A percentile compares a stretch with the other conserved stretches of the same genome.
These are phyloP conservation scores for Cerastis rubricosa DNA, from an alignment of 2,888 invertebrate species.

Conservation along the genomic window DNA sequence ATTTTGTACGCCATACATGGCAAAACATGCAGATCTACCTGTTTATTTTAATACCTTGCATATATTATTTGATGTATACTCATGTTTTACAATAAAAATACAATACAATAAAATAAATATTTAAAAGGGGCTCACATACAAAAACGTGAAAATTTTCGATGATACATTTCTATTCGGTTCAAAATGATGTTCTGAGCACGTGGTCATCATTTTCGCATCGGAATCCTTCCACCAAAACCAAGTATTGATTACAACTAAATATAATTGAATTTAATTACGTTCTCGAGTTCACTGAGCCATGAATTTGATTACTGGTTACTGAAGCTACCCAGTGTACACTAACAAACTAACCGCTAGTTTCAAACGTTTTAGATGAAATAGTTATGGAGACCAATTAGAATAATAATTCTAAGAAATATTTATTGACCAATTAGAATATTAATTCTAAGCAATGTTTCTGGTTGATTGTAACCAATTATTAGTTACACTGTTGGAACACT, in stretches of 20 bases:
- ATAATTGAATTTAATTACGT: constrained; percentile 21
- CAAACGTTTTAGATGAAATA: constrained; percentile 7
- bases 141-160: too few relatives aligned
- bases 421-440: constrained; percentile 4
- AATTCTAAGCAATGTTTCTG: neutral
- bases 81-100: too few relatives aligned
- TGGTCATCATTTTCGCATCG: too few relatives aligned
- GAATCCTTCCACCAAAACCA: neutral
- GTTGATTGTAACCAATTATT: neutral
- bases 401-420: neutral
- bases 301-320: constrained; percentile 14
- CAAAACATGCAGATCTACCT: too few relatives aligned
- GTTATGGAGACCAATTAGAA: constrained; percentile 1
- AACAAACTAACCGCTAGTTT: neutral
- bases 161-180: too few relatives aligned
- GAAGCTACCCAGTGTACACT: constrained; percentile 1
- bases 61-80: too few relatives aligned
- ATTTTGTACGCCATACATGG: too few relatives aligned
- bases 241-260: constrained; percentile 17
- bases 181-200: too few relatives aligned
- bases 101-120: too few relatives aligned
- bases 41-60: too few relatives aligned
- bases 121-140: too few relatives aligned
- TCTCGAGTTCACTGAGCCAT: constrained; percentile 19
- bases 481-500: neutral